A percentile compares a stretch with the other conserved stretches of the same genome.
phyloP scores from a whole-genome alignment of 1,140 invertebrate genomes.

The Zaprionus ghesquierei region DNA sequence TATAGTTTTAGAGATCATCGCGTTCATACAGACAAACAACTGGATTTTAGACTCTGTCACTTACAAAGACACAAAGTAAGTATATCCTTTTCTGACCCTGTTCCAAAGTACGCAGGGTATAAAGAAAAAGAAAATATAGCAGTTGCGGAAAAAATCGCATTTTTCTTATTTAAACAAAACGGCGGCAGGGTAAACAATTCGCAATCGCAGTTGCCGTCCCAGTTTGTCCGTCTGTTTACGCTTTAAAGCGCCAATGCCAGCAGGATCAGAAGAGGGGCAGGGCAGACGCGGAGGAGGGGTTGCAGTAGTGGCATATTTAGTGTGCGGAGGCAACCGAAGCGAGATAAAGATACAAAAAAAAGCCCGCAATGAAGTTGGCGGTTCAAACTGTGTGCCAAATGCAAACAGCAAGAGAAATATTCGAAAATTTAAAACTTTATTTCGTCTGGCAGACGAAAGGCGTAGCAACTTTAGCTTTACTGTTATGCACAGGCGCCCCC shows the following conservation, averaged over 20 bases:
- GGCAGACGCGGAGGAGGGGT: neutral
- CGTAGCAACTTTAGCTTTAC: slow-evolving; percentile 54
- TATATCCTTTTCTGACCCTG: neutral
- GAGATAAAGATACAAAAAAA: slow-evolving; percentile 70
- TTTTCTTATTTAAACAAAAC: slow-evolving; percentile 79
- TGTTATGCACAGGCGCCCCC: slow-evolving; percentile 23
- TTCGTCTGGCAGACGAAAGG: slow-evolving; percentile 29
- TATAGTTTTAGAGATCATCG: neutral
- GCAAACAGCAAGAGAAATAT: slow-evolving; percentile 70
- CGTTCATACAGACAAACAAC: neutral
- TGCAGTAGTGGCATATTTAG: neutral
- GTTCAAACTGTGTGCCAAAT: slow-evolving; percentile 72
- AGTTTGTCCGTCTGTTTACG: slow-evolving; percentile 41
- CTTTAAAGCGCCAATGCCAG: slow-evolving; percentile 77
- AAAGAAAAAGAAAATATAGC: neutral
- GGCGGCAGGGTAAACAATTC: slow-evolving; percentile 66
- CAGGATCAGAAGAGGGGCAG: neutral
- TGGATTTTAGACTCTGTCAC: neutral
- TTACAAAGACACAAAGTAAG: neutral
- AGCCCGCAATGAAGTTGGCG: slow-evolving; percentile 62
- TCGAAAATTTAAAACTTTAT: slow-evolving; percentile 70
- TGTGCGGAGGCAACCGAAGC: neutral
- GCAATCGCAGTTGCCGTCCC: slow-evolving; percentile 22
- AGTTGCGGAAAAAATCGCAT: slow-evolving; percentile 46
- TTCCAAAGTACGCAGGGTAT: neutral